Percentiles rank a stretch among this genome's conserved stretches.
phyloP scores from a whole-genome alignment of 2,888 invertebrate genomes.

The Fabriciana adippe region DNA sequence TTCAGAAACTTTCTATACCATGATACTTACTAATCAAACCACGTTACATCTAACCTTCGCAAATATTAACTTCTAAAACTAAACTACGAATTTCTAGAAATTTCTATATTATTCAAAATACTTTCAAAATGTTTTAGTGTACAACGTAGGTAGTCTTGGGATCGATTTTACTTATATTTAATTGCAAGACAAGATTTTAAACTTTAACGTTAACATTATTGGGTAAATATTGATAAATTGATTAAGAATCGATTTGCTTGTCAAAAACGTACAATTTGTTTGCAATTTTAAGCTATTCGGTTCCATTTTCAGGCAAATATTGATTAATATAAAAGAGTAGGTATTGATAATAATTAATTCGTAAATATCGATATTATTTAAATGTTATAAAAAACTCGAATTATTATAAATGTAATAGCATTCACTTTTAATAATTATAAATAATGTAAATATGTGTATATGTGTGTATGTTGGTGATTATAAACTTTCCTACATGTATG shows the following conservation, averaged over 20 bases:
- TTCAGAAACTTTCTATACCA: not conserved
- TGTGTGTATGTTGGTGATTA: not conserved
- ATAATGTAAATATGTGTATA: slow-evolving; percentile 4
- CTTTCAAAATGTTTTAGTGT: slow-evolving; percentile 1
- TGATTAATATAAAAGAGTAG: no score
- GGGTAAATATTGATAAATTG: not conserved
- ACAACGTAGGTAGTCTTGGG: slow-evolving; percentile 9
- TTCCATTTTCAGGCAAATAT: no score
- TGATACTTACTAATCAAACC: slow-evolving; percentile 9
- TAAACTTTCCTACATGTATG: slow-evolving; percentile 1
- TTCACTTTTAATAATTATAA: slow-evolving; percentile 2
- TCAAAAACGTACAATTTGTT: not conserved
- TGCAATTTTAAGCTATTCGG: no score
- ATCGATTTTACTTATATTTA: slow-evolving; percentile 9
- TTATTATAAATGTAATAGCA: slow-evolving; percentile 7
- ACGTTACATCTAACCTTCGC: not conserved
- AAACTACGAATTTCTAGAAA: slow-evolving; percentile 3
- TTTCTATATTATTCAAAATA: slow-evolving; percentile 8
- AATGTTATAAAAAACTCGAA: slow-evolving; percentile 14
- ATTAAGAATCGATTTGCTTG: slow-evolving; percentile 6
- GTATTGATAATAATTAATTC: no score
- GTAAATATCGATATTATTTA: slow-evolving; percentile 14
- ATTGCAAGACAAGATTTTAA: not conserved
- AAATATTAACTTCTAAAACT: not conserved
- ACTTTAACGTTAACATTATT: no score